Conservation (phyloP, 2,888 invertebrate species). For the Papilio demoleus region DNA sequence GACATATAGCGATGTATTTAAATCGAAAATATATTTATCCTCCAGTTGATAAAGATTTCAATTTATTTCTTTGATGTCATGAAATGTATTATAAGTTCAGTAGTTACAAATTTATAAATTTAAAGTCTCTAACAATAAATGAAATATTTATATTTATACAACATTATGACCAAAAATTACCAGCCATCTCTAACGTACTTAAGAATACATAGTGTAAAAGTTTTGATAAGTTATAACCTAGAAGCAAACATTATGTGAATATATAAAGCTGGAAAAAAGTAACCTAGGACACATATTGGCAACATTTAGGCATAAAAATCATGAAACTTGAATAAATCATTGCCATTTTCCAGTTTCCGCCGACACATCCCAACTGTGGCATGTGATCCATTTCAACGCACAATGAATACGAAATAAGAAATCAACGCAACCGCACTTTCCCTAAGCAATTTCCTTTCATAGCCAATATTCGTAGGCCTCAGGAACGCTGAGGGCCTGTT, state of each 20-base stretch:
- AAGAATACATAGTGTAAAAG: too few species aligned
- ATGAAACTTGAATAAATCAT: slow-evolving; percentile 48
- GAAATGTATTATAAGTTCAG: background rate
- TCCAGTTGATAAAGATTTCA: slow-evolving; percentile 19
- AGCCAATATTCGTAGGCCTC: slow-evolving; percentile 70
- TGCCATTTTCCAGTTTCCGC: slow-evolving; percentile 46
- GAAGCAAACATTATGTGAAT: too few species aligned
- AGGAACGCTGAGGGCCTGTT: slow-evolving; percentile 66
- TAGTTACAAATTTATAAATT: background rate
- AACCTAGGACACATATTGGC: background rate
- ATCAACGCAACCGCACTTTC: slow-evolving; percentile 76
- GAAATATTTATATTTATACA: background rate
- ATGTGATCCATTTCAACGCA: slow-evolving; percentile 73
- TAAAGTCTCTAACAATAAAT: background rate
- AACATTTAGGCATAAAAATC: background rate
- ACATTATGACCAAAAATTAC: background rate
- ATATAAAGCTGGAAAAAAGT: background rate
- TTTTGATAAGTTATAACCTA: too few species aligned
- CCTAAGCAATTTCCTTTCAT: slow-evolving; percentile 75
- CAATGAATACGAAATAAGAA: slow-evolving; percentile 80
- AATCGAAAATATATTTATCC: slow-evolving; percentile 15
- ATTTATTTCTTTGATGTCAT: slow-evolving; percentile 15
- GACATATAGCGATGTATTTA: slow-evolving; percentile 19
- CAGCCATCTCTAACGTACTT: background rate
- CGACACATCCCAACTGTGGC: slow-evolving; percentile 58